Base-by-base conservation (phyloP, 2,113 vertebrate genomes). In the Salvator merianae region DNA sequence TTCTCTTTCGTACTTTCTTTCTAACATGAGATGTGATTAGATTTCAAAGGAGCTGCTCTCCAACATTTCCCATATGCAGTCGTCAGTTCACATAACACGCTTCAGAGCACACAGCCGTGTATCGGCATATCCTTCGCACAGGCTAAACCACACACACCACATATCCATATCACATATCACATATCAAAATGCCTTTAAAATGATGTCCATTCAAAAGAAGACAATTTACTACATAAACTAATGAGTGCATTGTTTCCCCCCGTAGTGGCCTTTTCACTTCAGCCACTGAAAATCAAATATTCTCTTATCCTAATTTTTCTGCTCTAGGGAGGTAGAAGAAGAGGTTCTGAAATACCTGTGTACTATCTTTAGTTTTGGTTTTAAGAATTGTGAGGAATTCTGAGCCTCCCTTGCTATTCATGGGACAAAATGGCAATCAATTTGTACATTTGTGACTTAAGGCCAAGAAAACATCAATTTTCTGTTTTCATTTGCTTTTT, bases 31-130 rank as follows among this genome's bases (percentile, higher is more conserved):
- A 79, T 38, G 12, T 47, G 76, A 13, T 73, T 63, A 47, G 53
- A 72, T 87, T 90, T 90, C 79, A 92, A 84, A 90, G 69, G n/a
- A 86, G n/a, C 32, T 82, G 28, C 12, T 90, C 87, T 91, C 77
- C 2, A 1, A 36, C 30, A 62, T 91, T 87, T 53, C 86, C 71
- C 68, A 8, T 82, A 77, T 80, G 36, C 53, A 73, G 30, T 53
- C 26, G 50, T 79, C 76, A 65, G 7, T 50, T 78, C 26, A 38
- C 55, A 78, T 24, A 34, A 59, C 68, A n/a, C 50, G 8, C 47
- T 86, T 88, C 72, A 90, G 83, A 88, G 18, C 7, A 30, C 0
- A 1, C 77, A 4, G 20, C 18, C 55, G 18, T 20, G 16, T 20
- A 20, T 20, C 16, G 55, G 55, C 14, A 59, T 59, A 59, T 59